phyloP scores from a whole-genome alignment of 2,113 vertebrate genomes.

The Phycodurus eques region DNA sequence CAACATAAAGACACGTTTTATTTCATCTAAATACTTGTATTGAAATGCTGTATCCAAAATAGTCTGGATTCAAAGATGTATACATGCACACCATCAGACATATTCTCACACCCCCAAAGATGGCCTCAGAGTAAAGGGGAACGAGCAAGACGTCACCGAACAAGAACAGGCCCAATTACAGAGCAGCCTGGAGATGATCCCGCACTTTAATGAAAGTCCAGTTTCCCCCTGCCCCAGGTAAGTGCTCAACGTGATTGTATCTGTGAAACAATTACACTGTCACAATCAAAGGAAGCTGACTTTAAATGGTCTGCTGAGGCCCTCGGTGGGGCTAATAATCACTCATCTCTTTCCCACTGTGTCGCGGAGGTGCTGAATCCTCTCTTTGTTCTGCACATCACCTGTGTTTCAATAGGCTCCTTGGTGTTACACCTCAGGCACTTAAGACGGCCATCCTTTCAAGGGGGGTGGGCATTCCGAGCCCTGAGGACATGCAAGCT shows the following conservation, averaged over 20 bases:
- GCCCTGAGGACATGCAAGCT: conserved; percentile 60
- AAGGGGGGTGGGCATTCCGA: conserved; percentile 45
- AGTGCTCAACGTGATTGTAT: conserved; percentile 74
- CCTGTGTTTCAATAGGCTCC: conserved; percentile 79
- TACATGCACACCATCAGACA: conserved; percentile 40
- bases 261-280: conserved; percentile 83
- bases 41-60: conserved; percentile 28
- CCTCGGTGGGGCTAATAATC: conserved; percentile 76
- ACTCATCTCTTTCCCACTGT: conserved; percentile 79
- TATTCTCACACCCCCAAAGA: conserved; percentile 45
- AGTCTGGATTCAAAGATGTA: conserved; percentile 28
- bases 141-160: conserved; percentile 59
- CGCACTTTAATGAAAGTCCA: conserved; percentile 81
- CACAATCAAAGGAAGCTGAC: conserved; percentile 83
- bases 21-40: background rate
- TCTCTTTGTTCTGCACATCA: conserved; percentile 80
- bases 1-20: conserved; percentile 13
- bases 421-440: conserved; percentile 79
- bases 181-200: conserved; percentile 71
- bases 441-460: conserved; percentile 73
- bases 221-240: conserved; percentile 77
- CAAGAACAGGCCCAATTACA: conserved; percentile 73
- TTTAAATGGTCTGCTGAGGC: conserved; percentile 77
- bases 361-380: conserved; percentile 76
- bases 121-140: conserved; percentile 52